A percentile compares a stretch with the other conserved stretches of the same genome.
These are phyloP conservation scores for Vanessa cardui DNA, from an alignment of 2,888 invertebrate genomes.

Conservation along the genomic window DNA sequence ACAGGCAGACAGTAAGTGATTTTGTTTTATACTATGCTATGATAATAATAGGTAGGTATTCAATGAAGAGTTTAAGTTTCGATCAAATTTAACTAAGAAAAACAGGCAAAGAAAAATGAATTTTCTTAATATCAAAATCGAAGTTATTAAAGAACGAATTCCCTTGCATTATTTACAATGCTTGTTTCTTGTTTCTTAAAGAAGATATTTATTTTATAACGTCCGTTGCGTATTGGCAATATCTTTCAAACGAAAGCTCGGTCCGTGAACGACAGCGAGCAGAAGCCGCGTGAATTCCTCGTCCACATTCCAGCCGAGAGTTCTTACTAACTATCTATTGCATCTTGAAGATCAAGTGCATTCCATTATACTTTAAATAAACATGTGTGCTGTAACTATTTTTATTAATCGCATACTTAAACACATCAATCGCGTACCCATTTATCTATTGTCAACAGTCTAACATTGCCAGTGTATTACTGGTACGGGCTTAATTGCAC, in stretches of 20 bases:
- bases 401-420: constrained; percentile 9
- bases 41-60: no score
- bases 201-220: background rate
- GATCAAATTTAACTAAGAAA: no score
- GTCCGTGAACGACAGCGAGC: constrained; percentile 17
- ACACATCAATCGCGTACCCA: constrained; percentile 12
- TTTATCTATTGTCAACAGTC: background rate
- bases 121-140: no score
- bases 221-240: background rate
- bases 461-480: background rate
- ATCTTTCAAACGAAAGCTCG: constrained; percentile 8
- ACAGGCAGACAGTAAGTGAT: no score
- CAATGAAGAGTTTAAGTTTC: no score
- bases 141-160: no score
- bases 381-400: constrained; percentile 22
- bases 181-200: background rate
- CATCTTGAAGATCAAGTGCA: constrained; percentile 38
- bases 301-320: constrained; percentile 32
- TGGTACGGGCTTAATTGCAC: constrained; percentile 3
- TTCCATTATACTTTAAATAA: constrained; percentile 34
- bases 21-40: no score
- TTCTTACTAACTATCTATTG: constrained; percentile 31
- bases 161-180: no score
- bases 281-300: constrained; percentile 30
- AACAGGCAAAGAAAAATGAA: no score